Evolutionary conservation across 1,140 invertebrate species (phyloP), one percentile per base, ranked within the genome.

Genomic region (Nomia melanderi): DNA sequence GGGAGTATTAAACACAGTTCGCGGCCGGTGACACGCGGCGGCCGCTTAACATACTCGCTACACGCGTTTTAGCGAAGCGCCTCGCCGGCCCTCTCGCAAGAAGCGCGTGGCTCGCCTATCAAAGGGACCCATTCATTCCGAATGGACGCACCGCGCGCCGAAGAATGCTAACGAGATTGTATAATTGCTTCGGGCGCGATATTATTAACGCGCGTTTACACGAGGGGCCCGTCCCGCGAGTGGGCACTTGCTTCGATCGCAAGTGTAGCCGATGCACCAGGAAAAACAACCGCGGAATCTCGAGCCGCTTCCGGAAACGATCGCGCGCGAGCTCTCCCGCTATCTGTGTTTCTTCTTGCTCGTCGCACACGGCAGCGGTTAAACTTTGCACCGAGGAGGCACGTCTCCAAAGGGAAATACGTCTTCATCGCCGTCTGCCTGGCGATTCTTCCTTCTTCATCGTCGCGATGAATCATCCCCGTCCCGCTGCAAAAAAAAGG

Each of bases 121-220:
- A 83, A 83, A 82, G 80, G 65, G 70, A 31, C 33, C 81, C 81
- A 82, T 83, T 83, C 81, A 83, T 79, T 41, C 65, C 67, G 77
- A n/a, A 83, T 83, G 60, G 57, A 47, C 71, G 74, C 50, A 53
- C 59, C 12, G 60, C 77, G 39, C 20, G 47, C 7, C 41, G 36
- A 82, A 82, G 78, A 82, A 82, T 78, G 50, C 63, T 59, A 82
- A 72, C 77, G 80, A 36, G 81, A 83, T 83, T 77, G 72, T 64
- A 44, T 83, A 83, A 83, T 83, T 83, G 77, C 81, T 82, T 29
- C 66, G 64, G 39, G 44, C 44, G 57, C 62, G 59, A 50, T 78
- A 72, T 57, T 66, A 77, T 82, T 75, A 72, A 71, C 70, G 47
- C 57, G 65, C 39, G 31, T 65, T 54, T 60, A 54, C 44, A 39